A percentile compares a stretch with the other conserved stretches of the same genome.
These are phyloP conservation scores for Nyctalus aviator DNA, from an alignment of 2,797 vertebrate species.

Conservation along the genomic window DNA sequence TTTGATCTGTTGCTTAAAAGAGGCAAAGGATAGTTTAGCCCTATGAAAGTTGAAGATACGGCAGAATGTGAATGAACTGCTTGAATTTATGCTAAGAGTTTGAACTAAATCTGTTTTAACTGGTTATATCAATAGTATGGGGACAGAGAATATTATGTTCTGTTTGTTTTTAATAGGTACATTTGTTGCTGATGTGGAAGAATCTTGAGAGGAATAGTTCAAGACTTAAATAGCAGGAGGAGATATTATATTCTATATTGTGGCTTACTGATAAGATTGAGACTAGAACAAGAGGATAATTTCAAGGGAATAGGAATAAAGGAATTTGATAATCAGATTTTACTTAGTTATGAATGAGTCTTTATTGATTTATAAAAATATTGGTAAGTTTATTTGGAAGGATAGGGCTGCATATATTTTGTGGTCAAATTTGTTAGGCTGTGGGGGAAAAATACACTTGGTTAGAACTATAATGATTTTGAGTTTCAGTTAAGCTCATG, in stretches of 20 bases:
- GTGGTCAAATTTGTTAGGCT: neutral
- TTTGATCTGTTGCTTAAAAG: neutral
- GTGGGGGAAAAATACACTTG: neutral
- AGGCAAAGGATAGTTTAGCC: neutral
- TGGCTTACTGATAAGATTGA: neutral
- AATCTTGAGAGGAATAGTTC: neutral
- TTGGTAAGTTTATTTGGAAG: constrained; percentile 3
- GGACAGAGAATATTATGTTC: neutral
- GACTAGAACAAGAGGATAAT: neutral
- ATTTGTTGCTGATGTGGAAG: neutral
- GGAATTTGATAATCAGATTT: neutral
- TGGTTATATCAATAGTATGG: neutral
- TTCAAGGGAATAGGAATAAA: neutral
- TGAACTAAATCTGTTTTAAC: constrained; percentile 4
- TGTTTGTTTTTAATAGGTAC: neutral
- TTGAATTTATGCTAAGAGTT: constrained; percentile 18
- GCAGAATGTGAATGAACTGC: neutral
- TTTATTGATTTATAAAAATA: neutral
- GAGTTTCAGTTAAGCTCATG: neutral
- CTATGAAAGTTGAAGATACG: neutral
- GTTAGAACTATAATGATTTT: neutral
- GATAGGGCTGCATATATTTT: neutral
- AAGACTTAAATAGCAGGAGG: neutral
- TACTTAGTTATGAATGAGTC: neutral
- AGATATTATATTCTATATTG: neutral